Conservation (phyloP, 2,797 vertebrate genomes). For the Neostethus bicornis region DNA sequence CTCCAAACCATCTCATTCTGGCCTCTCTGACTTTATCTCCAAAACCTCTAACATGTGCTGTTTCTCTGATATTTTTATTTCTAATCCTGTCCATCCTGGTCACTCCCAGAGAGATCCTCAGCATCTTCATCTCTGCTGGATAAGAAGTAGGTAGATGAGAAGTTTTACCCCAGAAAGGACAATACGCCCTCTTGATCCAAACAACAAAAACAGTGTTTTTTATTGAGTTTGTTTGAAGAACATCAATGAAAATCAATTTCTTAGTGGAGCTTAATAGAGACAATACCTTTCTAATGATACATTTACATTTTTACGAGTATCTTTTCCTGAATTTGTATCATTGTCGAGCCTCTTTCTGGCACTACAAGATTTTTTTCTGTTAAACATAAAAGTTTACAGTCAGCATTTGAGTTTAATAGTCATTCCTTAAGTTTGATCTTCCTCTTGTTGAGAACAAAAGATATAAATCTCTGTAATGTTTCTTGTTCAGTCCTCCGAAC, state of each 20-base stretch:
- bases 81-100: too few relatives aligned
- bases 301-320: background rate
- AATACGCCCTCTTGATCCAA: background rate
- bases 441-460: background rate
- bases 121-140: too few relatives aligned
- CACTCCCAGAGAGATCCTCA: too few relatives aligned
- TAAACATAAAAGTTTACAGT: background rate
- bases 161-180: background rate
- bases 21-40: too few relatives aligned
- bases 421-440: constrained; percentile 1
- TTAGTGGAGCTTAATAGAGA: background rate
- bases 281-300: too few relatives aligned
- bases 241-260: background rate
- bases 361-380: background rate
- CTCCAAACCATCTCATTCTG: too few relatives aligned
- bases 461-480: background rate
- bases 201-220: background rate
- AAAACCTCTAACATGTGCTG: too few relatives aligned
- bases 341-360: background rate
- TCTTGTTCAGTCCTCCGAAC: background rate
- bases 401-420: background rate
- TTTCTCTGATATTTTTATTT: too few relatives aligned
- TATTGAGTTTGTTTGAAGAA: background rate
- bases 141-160: too few relatives aligned
- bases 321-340: background rate